Base-by-base conservation (phyloP, 64 coral and sea anemone species). In the Porites australiensis region DNA sequence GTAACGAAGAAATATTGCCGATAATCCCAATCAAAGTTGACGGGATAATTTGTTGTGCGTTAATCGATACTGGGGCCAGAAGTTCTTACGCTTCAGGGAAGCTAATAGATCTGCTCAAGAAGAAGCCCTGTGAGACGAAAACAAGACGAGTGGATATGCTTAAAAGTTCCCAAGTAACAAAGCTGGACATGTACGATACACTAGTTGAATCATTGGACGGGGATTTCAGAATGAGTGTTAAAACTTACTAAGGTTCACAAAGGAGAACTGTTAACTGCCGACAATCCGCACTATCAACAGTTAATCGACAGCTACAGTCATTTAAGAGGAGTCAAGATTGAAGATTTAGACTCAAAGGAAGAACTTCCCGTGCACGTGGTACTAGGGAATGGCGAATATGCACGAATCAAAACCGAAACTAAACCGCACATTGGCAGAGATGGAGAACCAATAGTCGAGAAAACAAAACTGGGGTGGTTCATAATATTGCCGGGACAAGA, bases 381-480 rank as follows among this genome's bases (percentile, higher is more conserved):
- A 52, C 83, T 94, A 48, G 86, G 75, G 5, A 77, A 47, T 12
- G 78, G 85, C 4, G 75, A 79, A 13, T 89, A 88, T 64, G 65
- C 76, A 9, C 13, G 22, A 53, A 82, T 89, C 15, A 94, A 94
- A 47, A 94, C 92, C 14, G 77, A 76, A 81, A 78, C 86, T 13
- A 51, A 63, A 50, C 86, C 92, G 18, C 47, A 71, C n/a, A 47
- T 94, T 63, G 92, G 77, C 4, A 3, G 14, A 16, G 15, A 76
- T 57, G 92, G 77, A 16, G 21, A 94, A 83, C 92, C 78, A 19
- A 50, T 94, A 13, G 92, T 77, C 10, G 92, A 94, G 78, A 88
- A 83, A 74, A 94, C 86, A 2, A 51, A 58, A 72, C 59, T 89
- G 44, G 66, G 92, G 12, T 94, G 77, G 92, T 89, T 87, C 13